Conservation (phyloP, 2,113 vertebrate species). For the Spilogale gracilis region DNA sequence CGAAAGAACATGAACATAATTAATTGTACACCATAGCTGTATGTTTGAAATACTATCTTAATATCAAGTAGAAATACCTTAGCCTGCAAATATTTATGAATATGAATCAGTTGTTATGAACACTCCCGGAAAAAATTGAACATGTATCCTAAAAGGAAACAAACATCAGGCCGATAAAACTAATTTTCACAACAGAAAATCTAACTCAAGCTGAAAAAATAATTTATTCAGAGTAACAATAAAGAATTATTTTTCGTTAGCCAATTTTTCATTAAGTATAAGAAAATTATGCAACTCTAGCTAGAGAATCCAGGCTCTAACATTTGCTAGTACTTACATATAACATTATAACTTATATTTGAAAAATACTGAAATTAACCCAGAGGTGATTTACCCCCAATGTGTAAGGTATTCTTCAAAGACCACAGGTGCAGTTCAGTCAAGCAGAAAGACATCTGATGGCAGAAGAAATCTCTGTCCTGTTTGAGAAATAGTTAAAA, state of each 20-base stretch:
- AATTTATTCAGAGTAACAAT: constrained; percentile 30
- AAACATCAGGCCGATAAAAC: constrained; percentile 59
- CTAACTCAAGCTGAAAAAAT: constrained; percentile 29
- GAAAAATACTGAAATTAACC: constrained; percentile 49
- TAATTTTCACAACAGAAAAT: constrained; percentile 71
- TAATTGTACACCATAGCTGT: constrained; percentile 20
- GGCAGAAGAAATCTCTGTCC: constrained; percentile 84
- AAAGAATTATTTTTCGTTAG: constrained; percentile 29
- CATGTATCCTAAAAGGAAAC: not conserved
- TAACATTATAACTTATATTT: constrained; percentile 60
- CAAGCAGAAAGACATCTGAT: constrained; percentile 97
- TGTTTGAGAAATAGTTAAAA: constrained; percentile 85
- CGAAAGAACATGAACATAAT: constrained; percentile 45
- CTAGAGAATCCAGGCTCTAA: constrained; percentile 33
- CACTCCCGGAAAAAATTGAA: constrained; percentile 53
- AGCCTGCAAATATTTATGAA: constrained; percentile 51
- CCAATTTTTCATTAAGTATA: constrained; percentile 40
- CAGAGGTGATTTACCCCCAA: constrained; percentile 91
- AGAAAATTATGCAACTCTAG: not conserved
- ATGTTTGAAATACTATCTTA: constrained; percentile 48
- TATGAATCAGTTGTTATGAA: constrained; percentile 62
- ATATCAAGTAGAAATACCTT: constrained; percentile 52
- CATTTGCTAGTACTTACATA: constrained; percentile 60
- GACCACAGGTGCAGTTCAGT: constrained; percentile 98
- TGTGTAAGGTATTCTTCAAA: constrained; percentile 93